These are phyloP conservation scores for Agrilus biguttatus DNA, from an alignment of 2,888 invertebrate genomes.

Conservation along the genomic window DNA sequence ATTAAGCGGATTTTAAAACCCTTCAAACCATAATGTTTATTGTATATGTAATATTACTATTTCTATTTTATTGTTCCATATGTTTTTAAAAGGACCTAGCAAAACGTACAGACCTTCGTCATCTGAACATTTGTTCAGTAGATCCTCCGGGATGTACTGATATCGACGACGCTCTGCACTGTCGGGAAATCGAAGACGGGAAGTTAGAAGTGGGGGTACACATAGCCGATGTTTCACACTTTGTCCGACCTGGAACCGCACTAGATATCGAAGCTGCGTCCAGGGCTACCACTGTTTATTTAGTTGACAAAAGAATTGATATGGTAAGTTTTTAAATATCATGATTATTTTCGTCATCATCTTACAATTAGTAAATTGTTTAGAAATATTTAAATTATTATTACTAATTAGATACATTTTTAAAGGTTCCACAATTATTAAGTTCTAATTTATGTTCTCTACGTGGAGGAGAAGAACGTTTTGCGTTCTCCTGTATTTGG, in stretches of 20 bases:
- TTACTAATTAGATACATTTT: background rate
- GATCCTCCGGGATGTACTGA: constrained; percentile 99
- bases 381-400: background rate
- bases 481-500: constrained; percentile 96
- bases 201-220: constrained; percentile 87
- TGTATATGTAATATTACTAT: too few species aligned
- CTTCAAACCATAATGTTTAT: too few species aligned
- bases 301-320: constrained; percentile 84
- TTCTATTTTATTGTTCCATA: too few species aligned
- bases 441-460: constrained; percentile 94
- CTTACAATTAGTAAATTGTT: too few species aligned
- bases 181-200: constrained; percentile 55
- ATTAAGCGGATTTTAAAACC: too few species aligned
- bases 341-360: too few species aligned
- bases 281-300: constrained; percentile 92
- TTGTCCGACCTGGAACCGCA: constrained; percentile 84
- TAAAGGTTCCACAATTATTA: constrained; percentile 53
- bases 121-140: constrained; percentile 81
- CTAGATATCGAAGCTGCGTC: constrained; percentile 84
- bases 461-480: constrained; percentile 74
- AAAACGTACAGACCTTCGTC: constrained; percentile 70
- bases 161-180: constrained; percentile 96
- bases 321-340: constrained; percentile 44
- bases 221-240: constrained; percentile 97
- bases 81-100: constrained; percentile 47